Conservation (phyloP, 2,888 invertebrate genomes). For the Agrochola litura region DNA sequence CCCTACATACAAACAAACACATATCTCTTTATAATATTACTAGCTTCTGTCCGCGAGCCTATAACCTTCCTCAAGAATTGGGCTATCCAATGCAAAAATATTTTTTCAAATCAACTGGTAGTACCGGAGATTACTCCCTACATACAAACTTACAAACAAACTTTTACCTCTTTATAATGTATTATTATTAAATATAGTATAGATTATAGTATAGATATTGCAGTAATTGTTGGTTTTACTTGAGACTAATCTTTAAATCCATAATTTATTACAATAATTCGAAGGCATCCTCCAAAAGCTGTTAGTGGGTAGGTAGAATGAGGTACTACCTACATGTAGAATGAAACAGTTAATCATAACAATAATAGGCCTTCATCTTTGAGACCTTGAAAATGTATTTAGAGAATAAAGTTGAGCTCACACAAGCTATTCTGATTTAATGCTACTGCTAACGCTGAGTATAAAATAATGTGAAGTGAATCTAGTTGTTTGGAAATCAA, state of each 20-base stretch:
- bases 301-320: neutral
- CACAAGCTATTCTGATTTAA: constrained; percentile 3
- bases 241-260: neutral
- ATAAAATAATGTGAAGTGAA: neutral
- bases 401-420: neutral
- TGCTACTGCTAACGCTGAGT: neutral
- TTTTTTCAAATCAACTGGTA: too few species aligned
- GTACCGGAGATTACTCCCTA: too few species aligned
- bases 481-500: too few species aligned
- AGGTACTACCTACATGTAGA: neutral
- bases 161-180: too few species aligned
- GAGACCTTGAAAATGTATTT: constrained; percentile 15
- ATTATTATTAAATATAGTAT: too few species aligned
- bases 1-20: too few species aligned
- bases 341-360: constrained; percentile 40
- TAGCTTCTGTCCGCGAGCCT: too few species aligned
- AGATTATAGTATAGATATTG: neutral
- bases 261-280: constrained; percentile 28
- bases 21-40: too few species aligned
- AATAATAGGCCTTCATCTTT: constrained; percentile 14
- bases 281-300: constrained; percentile 6
- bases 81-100: too few species aligned
- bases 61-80: too few species aligned
- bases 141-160: too few species aligned
- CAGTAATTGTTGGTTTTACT: neutral